Evolutionary conservation across 2,888 invertebrate species (phyloP), one percentile per base, ranked within the genome.

Genomic region (Copidosoma aretas): DNA sequence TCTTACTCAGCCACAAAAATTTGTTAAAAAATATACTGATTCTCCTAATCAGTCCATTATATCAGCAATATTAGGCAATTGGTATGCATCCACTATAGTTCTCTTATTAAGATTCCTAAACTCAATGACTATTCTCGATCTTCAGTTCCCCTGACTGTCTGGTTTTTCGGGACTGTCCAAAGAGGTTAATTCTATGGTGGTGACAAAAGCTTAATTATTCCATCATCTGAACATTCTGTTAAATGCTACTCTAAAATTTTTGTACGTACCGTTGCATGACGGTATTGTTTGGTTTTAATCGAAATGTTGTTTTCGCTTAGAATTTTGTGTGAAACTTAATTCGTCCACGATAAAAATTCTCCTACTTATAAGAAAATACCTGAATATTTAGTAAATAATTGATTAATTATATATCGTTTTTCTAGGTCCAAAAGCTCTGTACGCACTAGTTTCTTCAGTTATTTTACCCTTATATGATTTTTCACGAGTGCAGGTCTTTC

Each of bases 131-230:
- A 61, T 52, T 14, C 61, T 17, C 52, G 19, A 52, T 52, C 61
- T 51, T n/a, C n/a, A n/a, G n/a, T n/a, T n/a, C n/a, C n/a, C n/a
- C n/a, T n/a, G n/a, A n/a, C n/a, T n/a, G n/a, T n/a, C n/a, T n/a
- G 52, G 10, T 52, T 52, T 19, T 61, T 61, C 15, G 52, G 51
- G 14, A 61, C 52, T 32, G 52, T 61, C 52, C 60, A 57, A 14
- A 39, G 14, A 2, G 57, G 25, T 14, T 15, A 32, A 24, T 57
- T 57, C 15, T 32, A 39, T 12, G 57, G 32, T 14, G 32, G 17
- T 15, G 4, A 15, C 8, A 19, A 57, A 1, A 17, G 32, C 39
- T 57, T 24, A 8, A 57, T 39, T 2, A 57, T 32, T 17, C n/a
- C 32, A 39, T 57, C 10, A 5, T 24, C 24, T 8, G 32, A 39